Evolutionary conservation across 2,113 vertebrate genomes (phyloP).

Genomic region (Protobothrops mucrosquamatus): DNA sequence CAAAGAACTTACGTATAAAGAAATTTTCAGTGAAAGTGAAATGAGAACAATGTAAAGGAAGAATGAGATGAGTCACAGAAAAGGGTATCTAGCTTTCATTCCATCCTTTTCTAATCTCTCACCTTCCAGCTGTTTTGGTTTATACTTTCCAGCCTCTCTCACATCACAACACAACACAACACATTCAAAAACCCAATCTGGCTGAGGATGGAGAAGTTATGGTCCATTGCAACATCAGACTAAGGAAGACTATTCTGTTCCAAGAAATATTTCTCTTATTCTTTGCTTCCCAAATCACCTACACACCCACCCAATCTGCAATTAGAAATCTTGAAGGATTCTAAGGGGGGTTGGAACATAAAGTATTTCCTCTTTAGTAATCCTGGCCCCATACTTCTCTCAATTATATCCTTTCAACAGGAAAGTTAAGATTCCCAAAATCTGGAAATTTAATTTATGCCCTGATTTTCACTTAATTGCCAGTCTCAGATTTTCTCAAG

Average conservation of each 20-base stretch:
- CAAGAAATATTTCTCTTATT: background rate
- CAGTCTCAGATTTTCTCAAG: background rate
- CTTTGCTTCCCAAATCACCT: background rate
- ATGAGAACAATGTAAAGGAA: background rate
- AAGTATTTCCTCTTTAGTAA: background rate
- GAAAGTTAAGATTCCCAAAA: background rate
- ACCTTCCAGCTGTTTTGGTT: background rate
- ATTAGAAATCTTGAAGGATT: background rate
- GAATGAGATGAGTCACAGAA: background rate
- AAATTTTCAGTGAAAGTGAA: background rate
- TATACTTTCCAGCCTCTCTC: background rate
- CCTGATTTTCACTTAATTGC: background rate
- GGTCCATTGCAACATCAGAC: background rate
- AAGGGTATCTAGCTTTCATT: background rate
- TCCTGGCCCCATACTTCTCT: background rate
- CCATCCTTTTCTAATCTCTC: background rate
- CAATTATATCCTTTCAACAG: background rate
- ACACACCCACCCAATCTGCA: background rate
- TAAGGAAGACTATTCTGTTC: background rate
- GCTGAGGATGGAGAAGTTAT: background rate
- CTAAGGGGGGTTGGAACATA: background rate
- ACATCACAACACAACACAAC: background rate
- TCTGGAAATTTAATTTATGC: background rate
- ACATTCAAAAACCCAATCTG: background rate
- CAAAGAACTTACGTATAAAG: background rate